phyloP scores from a whole-genome alignment of 2,797 vertebrate species.

The Myotis pilosus region DNA sequence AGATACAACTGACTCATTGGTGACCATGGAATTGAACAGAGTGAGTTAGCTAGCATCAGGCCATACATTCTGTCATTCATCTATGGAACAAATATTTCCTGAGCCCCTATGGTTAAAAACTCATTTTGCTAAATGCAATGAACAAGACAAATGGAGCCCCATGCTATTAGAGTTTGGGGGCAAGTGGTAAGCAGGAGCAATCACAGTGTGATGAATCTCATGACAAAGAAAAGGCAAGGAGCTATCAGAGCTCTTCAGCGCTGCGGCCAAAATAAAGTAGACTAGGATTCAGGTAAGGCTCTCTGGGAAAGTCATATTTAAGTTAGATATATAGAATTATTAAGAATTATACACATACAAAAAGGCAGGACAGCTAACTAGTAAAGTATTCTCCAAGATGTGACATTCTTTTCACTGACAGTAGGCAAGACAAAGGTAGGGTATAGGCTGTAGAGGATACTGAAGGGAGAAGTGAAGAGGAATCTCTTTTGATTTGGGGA shows the following conservation, averaged over 20 bases:
- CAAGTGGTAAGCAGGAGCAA: neutral
- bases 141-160: neutral
- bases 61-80: neutral
- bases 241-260: neutral
- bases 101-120: neutral
- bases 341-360: neutral
- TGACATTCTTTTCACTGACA: neutral
- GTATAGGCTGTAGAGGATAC: neutral
- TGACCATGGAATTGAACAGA: neutral
- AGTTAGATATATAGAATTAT: neutral
- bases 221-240: neutral
- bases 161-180: neutral
- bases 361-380: neutral
- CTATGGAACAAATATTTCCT: neutral
- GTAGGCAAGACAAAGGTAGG: neutral
- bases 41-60: neutral
- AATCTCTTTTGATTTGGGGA: neutral
- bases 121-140: neutral
- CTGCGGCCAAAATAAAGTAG: neutral
- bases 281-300: neutral
- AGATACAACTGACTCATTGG: neutral
- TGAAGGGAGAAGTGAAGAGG: neutral
- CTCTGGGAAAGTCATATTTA: neutral
- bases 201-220: neutral
- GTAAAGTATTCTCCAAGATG: neutral